A percentile compares a stretch with the other conserved stretches of the same genome.
phyloP scores from a whole-genome alignment of 2,797 vertebrate genomes.

The Chloroceryle inda region DNA sequence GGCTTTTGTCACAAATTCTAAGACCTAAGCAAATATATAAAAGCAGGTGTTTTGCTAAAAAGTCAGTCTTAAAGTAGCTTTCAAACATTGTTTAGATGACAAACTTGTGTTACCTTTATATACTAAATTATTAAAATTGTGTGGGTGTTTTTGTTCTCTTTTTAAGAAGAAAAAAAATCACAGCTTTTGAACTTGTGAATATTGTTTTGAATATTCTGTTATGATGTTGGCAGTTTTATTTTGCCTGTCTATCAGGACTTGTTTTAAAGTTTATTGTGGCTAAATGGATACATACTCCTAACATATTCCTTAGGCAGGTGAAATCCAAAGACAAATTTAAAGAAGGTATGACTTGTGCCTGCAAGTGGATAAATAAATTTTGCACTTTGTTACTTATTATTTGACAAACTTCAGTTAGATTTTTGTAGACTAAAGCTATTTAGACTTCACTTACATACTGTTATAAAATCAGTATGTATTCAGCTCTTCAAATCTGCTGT shows the following conservation, averaged over 20 bases:
- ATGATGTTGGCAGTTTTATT: background rate
- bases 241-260: background rate
- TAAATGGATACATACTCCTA: background rate
- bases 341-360: background rate
- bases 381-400: background rate
- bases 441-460: background rate
- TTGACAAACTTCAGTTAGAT: background rate
- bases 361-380: background rate
- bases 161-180: background rate
- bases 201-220: background rate
- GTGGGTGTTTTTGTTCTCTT: background rate
- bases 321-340: background rate
- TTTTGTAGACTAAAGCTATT: background rate
- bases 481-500: background rate
- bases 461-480: background rate
- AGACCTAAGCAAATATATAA: background rate
- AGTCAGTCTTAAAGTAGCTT: background rate
- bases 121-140: background rate
- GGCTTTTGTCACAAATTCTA: background rate
- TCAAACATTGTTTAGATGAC: background rate
- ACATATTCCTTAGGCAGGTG: fast-evolving
- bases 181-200: background rate
- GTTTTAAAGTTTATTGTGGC: background rate
- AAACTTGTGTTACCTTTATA: background rate
- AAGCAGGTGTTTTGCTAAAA: background rate